Evolutionary conservation across 2,888 invertebrate genomes (phyloP).

Genomic region (Drosophila barbarae): DNA sequence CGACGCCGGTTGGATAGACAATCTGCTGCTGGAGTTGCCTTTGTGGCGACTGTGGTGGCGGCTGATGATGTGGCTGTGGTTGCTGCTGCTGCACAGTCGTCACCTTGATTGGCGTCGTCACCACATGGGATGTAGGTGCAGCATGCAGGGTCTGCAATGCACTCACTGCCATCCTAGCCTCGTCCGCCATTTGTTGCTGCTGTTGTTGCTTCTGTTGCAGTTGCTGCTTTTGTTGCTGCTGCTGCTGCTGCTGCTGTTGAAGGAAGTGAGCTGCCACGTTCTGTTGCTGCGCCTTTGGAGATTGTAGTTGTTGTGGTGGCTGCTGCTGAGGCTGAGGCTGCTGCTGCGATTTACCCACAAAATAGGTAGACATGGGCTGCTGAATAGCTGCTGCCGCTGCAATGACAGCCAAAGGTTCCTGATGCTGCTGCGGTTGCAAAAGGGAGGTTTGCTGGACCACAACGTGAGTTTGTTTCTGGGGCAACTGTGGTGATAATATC

Average conservation of each 20-base stretch:
- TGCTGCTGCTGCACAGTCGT: constrained; percentile 31
- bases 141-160: constrained; percentile 63
- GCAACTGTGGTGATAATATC: constrained; percentile 61
- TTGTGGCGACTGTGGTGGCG: constrained; percentile 21
- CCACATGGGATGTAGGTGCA: constrained; percentile 44
- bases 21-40: constrained; percentile 12
- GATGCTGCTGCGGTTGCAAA: constrained; percentile 43
- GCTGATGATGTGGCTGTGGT: constrained; percentile 25
- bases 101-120: constrained; percentile 40
- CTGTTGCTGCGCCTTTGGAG: constrained; percentile 27
- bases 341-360: constrained; percentile 39
- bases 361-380: constrained; percentile 48
- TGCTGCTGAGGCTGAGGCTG: constrained; percentile 37
- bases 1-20: constrained; percentile 5
- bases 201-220: constrained; percentile 23
- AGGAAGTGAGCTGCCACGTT: constrained; percentile 13
- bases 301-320: constrained; percentile 6
- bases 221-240: constrained; percentile 28
- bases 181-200: constrained; percentile 47
- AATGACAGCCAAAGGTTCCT: constrained; percentile 54
- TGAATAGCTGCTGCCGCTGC: constrained; percentile 55
- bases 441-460: constrained; percentile 33
- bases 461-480: constrained; percentile 17
- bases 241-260: constrained; percentile 23
- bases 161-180: constrained; percentile 65